Evolutionary conservation across 2,113 vertebrate genomes (phyloP).

Genomic region (Lutjanus erythropterus): DNA sequence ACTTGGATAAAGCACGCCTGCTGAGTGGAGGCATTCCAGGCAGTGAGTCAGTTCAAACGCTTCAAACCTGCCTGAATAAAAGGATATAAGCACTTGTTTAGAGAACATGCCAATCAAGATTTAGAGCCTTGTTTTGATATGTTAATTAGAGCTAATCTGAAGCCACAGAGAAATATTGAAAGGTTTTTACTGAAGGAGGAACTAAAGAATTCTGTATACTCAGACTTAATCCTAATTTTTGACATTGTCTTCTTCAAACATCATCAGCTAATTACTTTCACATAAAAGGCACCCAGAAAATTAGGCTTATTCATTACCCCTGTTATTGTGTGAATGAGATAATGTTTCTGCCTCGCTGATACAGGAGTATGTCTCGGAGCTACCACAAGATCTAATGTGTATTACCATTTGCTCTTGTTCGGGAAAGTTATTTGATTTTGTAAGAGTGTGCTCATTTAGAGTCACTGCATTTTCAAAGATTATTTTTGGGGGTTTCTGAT

Average conservation of each 20-base stretch:
- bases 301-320: neutral
- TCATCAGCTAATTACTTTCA: neutral
- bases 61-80: constrained; percentile 61
- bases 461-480: neutral
- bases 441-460: neutral
- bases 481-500: neutral
- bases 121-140: constrained; percentile 63
- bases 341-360: neutral
- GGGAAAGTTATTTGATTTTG: neutral
- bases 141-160: constrained; percentile 52
- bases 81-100: constrained; percentile 56
- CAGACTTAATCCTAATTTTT: constrained; percentile 18
- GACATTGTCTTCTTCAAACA: neutral
- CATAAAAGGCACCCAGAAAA: constrained; percentile 12
- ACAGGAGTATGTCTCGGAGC: neutral
- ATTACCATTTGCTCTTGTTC: neutral
- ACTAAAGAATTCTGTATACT: constrained; percentile 6
- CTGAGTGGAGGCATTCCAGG: constrained; percentile 69
- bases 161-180: constrained; percentile 27
- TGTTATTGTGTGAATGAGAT: neutral
- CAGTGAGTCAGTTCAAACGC: constrained; percentile 60
- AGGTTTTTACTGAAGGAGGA: neutral
- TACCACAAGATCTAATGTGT: neutral
- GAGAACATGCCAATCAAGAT: constrained; percentile 66
- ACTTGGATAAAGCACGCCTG: constrained; percentile 52